Percentiles rank a stretch among this genome's conserved stretches.
Evolutionary conservation across 2,113 vertebrate genomes (phyloP).

Genomic region (Podarcis muralis): DNA sequence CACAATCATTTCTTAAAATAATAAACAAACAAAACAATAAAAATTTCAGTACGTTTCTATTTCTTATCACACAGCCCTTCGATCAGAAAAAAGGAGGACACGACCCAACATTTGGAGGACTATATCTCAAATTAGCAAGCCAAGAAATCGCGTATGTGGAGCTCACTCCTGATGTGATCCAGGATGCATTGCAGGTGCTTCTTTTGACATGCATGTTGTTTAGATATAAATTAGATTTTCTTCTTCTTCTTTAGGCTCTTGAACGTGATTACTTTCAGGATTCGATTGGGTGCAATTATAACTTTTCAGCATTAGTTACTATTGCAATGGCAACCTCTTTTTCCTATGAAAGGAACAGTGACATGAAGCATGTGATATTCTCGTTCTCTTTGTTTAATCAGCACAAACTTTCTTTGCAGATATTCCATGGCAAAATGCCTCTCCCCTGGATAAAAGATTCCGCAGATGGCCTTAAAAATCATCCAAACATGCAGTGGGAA

Average conservation of each 20-base stretch:
- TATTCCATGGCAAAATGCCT: constrained; percentile 51
- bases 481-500: constrained; percentile 59
- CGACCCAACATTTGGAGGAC: constrained; percentile 49
- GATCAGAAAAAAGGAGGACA: constrained; percentile 65
- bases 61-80: constrained; percentile 50
- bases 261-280: constrained; percentile 18
- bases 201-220: constrained; percentile 12
- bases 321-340: constrained; percentile 33
- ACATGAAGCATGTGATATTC: constrained; percentile 10
- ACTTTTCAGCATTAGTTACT: constrained; percentile 56
- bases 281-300: constrained; percentile 50
- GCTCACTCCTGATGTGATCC: constrained; percentile 51
- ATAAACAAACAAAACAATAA: not conserved
- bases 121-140: constrained; percentile 65
- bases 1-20: not conserved
- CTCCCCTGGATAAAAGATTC: constrained; percentile 49
- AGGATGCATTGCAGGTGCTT: constrained; percentile 65
- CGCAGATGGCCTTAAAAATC: constrained; percentile 60
- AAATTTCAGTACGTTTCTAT: constrained; percentile 22
- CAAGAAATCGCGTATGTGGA: constrained; percentile 58
- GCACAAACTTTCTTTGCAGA: constrained; percentile 66
- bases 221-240: not conserved
- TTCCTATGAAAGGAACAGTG: constrained; percentile 40
- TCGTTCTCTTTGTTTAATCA: constrained; percentile 50
- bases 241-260: constrained; percentile 8